Base-by-base conservation (phyloP, 2,797 vertebrate species). In the Crenichthys baileyi region DNA sequence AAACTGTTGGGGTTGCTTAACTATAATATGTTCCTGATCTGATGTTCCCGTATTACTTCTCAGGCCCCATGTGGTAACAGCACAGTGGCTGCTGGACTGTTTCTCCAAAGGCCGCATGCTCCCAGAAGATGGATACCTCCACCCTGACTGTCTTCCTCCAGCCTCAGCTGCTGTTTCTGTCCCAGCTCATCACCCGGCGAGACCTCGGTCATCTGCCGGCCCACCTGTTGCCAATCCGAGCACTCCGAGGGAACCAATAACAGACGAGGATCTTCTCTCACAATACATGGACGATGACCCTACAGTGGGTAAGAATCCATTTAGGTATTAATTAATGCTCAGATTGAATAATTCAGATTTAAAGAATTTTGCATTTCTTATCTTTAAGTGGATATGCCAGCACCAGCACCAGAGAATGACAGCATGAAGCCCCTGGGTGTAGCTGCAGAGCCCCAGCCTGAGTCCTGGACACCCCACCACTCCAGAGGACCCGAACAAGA, bases 71-170 rank as follows among this genome's bases (percentile, higher is more conserved):
- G 93, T 98, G 44, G 96, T 99, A 75, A 97, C 97, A 31, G 94
- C 96, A 73, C 96, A 96, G 55, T 99, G 98, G 98, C 92, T 99
- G 80, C 91, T 99, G 75, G 97, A 98, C 63, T 97, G 97, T 81
- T 98, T 97, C 80, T 94, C 85, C 88, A 96, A 94, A 93, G 97
- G 97, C 61, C 94, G 82, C 78, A 92, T 98, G 2, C 95, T 96
- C 71, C 94, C 97, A 68, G 97, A 97, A 86, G 95, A 96, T 13
- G 87, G 84, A 0, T 99, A 97, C 91, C 86, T 97, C 77, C 97
- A 97, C 85, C 91, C 93, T 1, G 95, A 93, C 78, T 98, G 97
- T 89, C 95, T 96, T 50, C 95, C 95, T 13, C 92, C 95, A n/a
- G 94, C 95, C 70, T 90, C 93, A 9, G 72, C 94, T 7, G 70